These are phyloP conservation scores for Orchesella flavescens DNA, from an alignment of 2,888 invertebrate genomes.

Conservation along the genomic window DNA sequence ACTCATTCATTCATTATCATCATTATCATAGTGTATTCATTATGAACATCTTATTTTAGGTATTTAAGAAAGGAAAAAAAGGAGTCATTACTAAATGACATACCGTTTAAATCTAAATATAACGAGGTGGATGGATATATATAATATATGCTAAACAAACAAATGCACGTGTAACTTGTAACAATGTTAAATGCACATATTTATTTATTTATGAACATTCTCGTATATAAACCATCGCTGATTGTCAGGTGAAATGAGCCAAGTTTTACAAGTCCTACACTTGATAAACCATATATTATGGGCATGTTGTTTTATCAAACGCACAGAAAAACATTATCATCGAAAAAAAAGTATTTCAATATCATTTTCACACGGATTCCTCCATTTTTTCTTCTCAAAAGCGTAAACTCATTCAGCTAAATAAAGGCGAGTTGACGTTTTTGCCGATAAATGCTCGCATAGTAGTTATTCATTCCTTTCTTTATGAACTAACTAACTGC, in stretches of 20 bases:
- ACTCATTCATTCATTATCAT: too few species aligned
- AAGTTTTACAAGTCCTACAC: neutral
- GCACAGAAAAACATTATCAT: neutral
- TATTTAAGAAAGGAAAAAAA: too few species aligned
- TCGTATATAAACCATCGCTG: too few species aligned
- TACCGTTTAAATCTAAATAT: too few species aligned
- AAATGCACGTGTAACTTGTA: too few species aligned
- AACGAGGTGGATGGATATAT: too few species aligned
- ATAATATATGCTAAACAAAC: too few species aligned
- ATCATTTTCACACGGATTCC: conserved; percentile 22
- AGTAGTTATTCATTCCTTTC: neutral
- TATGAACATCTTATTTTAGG: too few species aligned
- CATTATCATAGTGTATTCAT: too few species aligned
- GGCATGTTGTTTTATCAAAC: neutral
- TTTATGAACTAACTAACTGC: neutral
- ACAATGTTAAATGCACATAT: too few species aligned
- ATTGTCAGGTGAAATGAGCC: neutral
- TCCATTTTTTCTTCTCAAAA: neutral
- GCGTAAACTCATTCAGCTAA: neutral
- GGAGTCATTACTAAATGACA: too few species aligned
- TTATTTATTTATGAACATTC: too few species aligned
- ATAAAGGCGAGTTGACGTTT: neutral
- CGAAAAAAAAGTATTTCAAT: neutral
- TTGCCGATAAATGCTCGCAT: neutral
- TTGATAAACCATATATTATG: neutral